phyloP scores from a whole-genome alignment of 2,113 vertebrate species.

The Grallaria varia region DNA sequence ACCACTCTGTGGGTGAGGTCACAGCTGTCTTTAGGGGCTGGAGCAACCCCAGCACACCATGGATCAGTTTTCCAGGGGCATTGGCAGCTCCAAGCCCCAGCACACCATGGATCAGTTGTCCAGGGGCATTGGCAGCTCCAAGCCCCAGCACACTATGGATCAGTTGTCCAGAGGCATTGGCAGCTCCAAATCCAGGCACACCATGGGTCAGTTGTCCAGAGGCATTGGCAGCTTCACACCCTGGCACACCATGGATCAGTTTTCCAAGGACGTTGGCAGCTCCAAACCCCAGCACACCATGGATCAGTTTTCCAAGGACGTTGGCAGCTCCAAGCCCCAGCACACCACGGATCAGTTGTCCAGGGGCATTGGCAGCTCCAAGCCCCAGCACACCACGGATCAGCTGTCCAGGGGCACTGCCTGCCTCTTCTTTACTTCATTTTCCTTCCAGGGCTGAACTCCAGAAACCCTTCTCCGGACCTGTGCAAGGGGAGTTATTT shows the following conservation, averaged over 20 bases:
- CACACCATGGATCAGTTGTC: not conserved
- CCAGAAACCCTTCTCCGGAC: not conserved
- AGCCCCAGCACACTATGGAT: rapidly evolving
- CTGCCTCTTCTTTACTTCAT: not conserved
- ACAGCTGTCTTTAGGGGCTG: too few species aligned
- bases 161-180: too few species aligned
- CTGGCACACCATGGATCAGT: rapidly evolving
- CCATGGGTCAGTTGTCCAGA: too few species aligned
- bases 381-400: rapidly evolving
- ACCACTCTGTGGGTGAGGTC: not conserved
- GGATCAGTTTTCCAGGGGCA: not conserved
- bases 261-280: too few species aligned
- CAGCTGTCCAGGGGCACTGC: not conserved
- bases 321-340: not conserved
- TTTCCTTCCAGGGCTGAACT: not conserved
- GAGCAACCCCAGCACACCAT: not conserved
- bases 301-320: not conserved
- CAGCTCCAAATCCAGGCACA: too few species aligned
- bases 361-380: not conserved
- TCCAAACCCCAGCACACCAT: rapidly evolving
- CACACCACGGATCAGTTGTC: not conserved
- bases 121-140: not conserved
- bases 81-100: not conserved
- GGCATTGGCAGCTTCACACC: too few species aligned
- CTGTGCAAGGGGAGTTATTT: conserved; percentile 24